phyloP scores from a whole-genome alignment of 2,113 vertebrate species.

The Rissa tridactyla region DNA sequence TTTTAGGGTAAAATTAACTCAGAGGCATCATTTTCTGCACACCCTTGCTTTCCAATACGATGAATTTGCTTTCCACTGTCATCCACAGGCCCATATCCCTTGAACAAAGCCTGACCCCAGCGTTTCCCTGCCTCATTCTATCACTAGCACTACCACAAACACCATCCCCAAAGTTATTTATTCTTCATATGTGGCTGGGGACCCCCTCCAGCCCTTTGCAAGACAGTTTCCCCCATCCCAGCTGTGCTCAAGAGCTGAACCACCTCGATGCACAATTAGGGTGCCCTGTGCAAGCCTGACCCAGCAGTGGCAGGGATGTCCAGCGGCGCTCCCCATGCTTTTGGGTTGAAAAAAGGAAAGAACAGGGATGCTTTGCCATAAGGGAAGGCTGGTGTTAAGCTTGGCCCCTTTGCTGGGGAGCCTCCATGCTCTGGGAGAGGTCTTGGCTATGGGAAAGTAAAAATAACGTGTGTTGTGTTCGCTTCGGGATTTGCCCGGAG shows the following conservation, averaged over 20 bases:
- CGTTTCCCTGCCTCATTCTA: accelerated
- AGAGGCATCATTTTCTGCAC: accelerated
- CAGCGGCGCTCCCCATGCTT: accelerated
- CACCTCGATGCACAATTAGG: background rate
- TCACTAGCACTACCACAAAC: background rate
- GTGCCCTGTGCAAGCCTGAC: background rate
- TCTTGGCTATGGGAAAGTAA: background rate
- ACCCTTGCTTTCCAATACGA: background rate
- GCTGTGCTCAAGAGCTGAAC: background rate
- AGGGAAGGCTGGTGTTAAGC: background rate
- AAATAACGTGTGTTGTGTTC: accelerated
- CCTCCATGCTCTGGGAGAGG: accelerated
- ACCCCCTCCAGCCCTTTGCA: background rate
- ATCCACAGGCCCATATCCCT: accelerated
- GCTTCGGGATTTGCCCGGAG: background rate
- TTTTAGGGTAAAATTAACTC: background rate
- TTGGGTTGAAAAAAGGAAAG: background rate
- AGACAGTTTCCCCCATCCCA: background rate
- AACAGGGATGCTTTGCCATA: background rate
- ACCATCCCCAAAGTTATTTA: background rate
- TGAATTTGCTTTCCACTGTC: background rate
- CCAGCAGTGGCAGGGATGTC: accelerated
- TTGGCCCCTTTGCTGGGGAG: too few species aligned
- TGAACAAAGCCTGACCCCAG: background rate
- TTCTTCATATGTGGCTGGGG: background rate